A percentile compares a stretch with the other conserved stretches of the same genome.
Evolutionary conservation across 2,113 vertebrate species (phyloP).

Genomic region (Pogonocichla stellata): DNA sequence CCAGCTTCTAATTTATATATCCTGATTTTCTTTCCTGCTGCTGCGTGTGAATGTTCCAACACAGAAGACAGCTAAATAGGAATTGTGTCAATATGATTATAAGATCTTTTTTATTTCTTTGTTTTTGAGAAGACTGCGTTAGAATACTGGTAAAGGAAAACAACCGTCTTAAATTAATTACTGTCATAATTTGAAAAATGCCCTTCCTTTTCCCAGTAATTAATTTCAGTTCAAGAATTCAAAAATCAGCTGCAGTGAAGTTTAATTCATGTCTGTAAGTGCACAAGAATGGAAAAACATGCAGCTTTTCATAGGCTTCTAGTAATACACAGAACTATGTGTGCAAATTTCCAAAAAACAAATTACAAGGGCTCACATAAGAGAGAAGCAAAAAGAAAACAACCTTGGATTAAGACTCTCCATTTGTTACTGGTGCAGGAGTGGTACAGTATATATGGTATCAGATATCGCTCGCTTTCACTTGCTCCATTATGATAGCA

Average conservation of each 20-base stretch:
- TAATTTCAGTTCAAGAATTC: slow-evolving; percentile 51
- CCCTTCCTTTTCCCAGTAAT: slow-evolving; percentile 44
- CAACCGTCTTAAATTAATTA: slow-evolving; percentile 54
- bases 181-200: slow-evolving; percentile 50
- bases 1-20: neutral
- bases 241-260: slow-evolving; percentile 53
- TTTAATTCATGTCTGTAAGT: slow-evolving; percentile 40
- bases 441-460: neutral
- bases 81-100: slow-evolving; percentile 38
- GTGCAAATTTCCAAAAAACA: neutral
- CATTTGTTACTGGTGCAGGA: slow-evolving; percentile 14
- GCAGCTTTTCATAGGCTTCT: neutral
- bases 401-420: slow-evolving; percentile 22
- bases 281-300: slow-evolving; percentile 11
- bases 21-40: slow-evolving; percentile 46
- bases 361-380: neutral
- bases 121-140: neutral
- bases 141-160: slow-evolving; percentile 32
- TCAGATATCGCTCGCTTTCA: slow-evolving; percentile 37
- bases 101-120: slow-evolving; percentile 18
- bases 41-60: neutral
- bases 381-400: slow-evolving; percentile 6
- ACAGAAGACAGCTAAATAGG: slow-evolving; percentile 4
- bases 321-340: neutral
- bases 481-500: neutral